A percentile compares a stretch with the other conserved stretches of the same genome.
Evolutionary conservation across 2,797 vertebrate species (phyloP).

Genomic region (Ambastaia sidthimunki): DNA sequence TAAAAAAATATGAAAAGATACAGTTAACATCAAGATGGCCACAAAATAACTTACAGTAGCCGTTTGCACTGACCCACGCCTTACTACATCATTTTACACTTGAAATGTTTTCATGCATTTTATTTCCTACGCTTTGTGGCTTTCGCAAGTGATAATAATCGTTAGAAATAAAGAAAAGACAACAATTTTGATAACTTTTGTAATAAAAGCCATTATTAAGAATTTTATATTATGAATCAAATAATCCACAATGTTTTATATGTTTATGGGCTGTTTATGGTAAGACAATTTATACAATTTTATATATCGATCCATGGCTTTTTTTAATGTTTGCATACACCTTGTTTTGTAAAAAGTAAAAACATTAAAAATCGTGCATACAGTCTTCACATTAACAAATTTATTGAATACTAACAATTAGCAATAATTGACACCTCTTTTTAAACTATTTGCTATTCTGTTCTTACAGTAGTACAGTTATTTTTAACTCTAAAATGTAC

Average conservation of each 20-base stretch:
- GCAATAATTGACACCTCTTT: slow-evolving; percentile 4
- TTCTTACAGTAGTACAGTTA: background rate
- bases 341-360: slow-evolving; percentile 1
- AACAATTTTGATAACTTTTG: background rate
- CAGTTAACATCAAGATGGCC: background rate
- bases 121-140: background rate
- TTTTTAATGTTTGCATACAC: background rate
- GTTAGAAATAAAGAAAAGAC: background rate
- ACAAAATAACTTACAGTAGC: slow-evolving; percentile 7
- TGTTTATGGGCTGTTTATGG: background rate
- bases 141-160: background rate
- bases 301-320: slow-evolving; percentile 19
- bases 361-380: slow-evolving; percentile 16
- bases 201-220: background rate
- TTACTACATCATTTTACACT: slow-evolving; percentile 7
- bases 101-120: slow-evolving; percentile 27
- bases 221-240: background rate
- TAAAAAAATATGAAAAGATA: slow-evolving; percentile 42
- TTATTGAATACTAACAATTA: slow-evolving; percentile 13
- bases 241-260: background rate
- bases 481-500: too few species aligned
- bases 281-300: background rate
- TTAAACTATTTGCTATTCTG: background rate
- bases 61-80: background rate
- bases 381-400: slow-evolving; percentile 18